Conservation (phyloP, 2,797 vertebrate species). For the Clarias laeviceps region DNA sequence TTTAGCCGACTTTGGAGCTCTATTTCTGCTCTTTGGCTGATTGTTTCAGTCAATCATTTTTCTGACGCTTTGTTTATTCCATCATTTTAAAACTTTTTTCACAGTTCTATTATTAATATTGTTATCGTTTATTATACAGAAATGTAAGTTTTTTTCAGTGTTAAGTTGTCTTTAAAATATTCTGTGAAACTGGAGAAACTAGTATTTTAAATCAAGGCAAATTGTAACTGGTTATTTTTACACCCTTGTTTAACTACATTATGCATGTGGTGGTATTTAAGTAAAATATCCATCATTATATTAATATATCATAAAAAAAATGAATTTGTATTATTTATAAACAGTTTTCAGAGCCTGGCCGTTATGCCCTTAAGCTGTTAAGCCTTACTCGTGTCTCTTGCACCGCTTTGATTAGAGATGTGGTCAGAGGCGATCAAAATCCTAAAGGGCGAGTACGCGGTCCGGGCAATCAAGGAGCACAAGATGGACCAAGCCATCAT, state of each 20-base stretch:
- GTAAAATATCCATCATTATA: not conserved
- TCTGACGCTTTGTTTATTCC: not conserved
- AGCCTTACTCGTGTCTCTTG: not conserved
- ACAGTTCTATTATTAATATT: not conserved
- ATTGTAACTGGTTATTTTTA: not conserved
- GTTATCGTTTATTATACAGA: not conserved
- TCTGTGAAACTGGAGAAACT: not conserved
- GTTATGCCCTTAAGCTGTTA: no score
- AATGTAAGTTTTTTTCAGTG: not conserved
- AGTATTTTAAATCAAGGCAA: not conserved
- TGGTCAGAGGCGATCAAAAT: conserved; percentile 98
- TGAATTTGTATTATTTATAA: not conserved
- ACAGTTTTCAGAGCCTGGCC: not conserved
- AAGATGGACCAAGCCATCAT: conserved; percentile 99
- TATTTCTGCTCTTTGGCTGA: not conserved
- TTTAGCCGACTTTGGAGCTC: not conserved
- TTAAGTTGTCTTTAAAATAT: not conserved
- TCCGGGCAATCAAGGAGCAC: conserved; percentile 94
- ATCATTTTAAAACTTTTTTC: not conserved
- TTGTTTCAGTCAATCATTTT: not conserved
- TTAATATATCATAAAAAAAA: not conserved
- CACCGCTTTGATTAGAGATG: conserved; percentile 80
- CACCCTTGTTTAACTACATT: not conserved
- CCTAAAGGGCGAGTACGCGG: conserved; percentile 92
- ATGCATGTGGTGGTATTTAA: not conserved